Evolutionary conservation across 2,888 invertebrate genomes (phyloP), one percentile per base, ranked within the genome.

Genomic region (Apoda limacodes): DNA sequence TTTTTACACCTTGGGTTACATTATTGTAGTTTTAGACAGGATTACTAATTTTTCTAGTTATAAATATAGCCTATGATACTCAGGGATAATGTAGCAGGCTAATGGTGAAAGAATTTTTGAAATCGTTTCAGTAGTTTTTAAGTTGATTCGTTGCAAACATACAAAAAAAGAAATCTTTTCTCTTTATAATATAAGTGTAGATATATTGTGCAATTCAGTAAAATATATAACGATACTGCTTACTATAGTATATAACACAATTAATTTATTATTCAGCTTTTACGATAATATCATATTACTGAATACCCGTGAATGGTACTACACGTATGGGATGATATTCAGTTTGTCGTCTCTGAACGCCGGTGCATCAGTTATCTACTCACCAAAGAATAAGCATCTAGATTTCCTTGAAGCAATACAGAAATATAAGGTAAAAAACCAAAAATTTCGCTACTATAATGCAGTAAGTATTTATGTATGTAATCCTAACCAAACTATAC

Each of bases 371-470:
- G 17, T 50, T 0, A 33, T 49, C 0, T 52, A 38, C 33, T 32
- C 35, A 13, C 22, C 21, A 0, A 28, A 15, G 0, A 30, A 41
- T 10, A 22, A 35, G 4, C 28, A 32, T 4, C 24, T 19, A 2
- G 34, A 40, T 2, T 36, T 42, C 22, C 25, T 51, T 1, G 13
- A 23, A 2, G 47, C 52, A 1, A 34, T 50, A n/a, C 30, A 52
- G 17, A 49, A 46, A 9, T 46, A 52, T 30, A 49, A 52, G 40
- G 54, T 46, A 40, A 13, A 24, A 15, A n/a, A n/a, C n/a, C n/a
- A n/a, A n/a, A n/a, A n/a, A n/a, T n/a, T n/a, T n/a, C n/a, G n/a
- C n/a, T n/a, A n/a, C n/a, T n/a, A n/a, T n/a, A n/a, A n/a, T n/a
- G n/a, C n/a, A n/a, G n/a, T n/a, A n/a, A n/a, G n/a, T n/a, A n/a